Evolutionary conservation across 2,797 vertebrate species (phyloP), one percentile per base, ranked within the genome.

Genomic region (Hyperoplus lanceolatus): DNA sequence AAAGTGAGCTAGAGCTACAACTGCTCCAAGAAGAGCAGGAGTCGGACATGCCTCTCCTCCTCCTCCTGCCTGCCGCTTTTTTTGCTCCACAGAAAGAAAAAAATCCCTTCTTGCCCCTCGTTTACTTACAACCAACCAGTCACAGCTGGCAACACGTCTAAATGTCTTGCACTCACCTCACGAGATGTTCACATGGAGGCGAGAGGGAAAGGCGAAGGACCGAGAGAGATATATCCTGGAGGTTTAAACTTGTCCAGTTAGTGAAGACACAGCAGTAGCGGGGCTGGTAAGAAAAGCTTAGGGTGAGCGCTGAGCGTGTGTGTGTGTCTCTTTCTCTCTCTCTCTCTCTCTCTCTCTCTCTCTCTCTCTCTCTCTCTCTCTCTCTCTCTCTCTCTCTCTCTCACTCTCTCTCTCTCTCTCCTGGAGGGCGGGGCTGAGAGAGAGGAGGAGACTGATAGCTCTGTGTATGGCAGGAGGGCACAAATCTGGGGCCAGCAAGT

Each of bases 231-330:
- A 78, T 90, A 78, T 90, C 89, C 85, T 38, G 80, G 79, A 85
- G 81, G 70, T 62, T 67, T 67, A 70, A 93, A 92, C 85, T 92
- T 92, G 90, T 90, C 90, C 92, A 83, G 93, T 92, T 87, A 89
- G 79, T 69, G 7, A 46, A 71, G 77, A 84, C 82, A 60, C 38
- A 59, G 39, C 39, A 29, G 29, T 77, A 43, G 79, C 70, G 16
- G 71, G 46, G 74, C 81, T 82, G 78, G 39, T 36, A 53, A 85
- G 77, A 67, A 62, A 67, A 77, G 84, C 85, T 83, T 55, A 41
- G 46, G 38, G 75, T 62, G 69, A 29, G 29, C 29, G 29, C 29
- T 50, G 55, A 50, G 18, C 41, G 75, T 70, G 66, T 69, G 75
- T 77, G 67, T 73, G 78, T 70, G 87, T 72, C n/a, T n/a, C n/a